A percentile compares a stretch with the other conserved stretches of the same genome.
Evolutionary conservation across 2,888 invertebrate species (phyloP).

Genomic region (Proisotoma minuta): DNA sequence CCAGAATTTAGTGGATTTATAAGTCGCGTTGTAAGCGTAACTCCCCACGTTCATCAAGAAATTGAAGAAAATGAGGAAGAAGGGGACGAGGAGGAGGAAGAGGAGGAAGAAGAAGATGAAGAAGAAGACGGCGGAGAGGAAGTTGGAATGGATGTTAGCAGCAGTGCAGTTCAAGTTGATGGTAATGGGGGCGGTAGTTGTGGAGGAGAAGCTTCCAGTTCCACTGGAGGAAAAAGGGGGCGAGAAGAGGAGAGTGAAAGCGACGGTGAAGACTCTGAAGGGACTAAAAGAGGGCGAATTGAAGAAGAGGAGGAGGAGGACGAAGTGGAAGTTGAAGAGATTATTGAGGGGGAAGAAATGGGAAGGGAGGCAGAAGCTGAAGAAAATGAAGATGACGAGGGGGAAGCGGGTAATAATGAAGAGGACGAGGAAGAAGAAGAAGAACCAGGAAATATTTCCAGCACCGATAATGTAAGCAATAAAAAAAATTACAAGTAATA

Average conservation of each 20-base stretch:
- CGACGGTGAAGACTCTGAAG: background rate
- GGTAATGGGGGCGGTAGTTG: background rate
- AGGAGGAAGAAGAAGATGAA: slow-evolving; percentile 30
- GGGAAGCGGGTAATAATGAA: slow-evolving; percentile 50
- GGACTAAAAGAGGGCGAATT: background rate
- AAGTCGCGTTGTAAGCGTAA: slow-evolving; percentile 8
- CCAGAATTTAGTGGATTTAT: too few relatives aligned
- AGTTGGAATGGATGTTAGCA: slow-evolving; percentile 3
- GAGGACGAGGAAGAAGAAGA: slow-evolving; percentile 30
- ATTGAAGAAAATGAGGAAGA: slow-evolving; percentile 31
- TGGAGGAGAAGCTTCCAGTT: background rate
- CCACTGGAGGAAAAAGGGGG: background rate
- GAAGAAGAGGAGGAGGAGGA: slow-evolving; percentile 54
- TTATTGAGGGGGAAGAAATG: slow-evolving; percentile 52
- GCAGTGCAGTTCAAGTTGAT: background rate
- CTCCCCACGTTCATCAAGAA: slow-evolving; percentile 6
- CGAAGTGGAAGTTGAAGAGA: slow-evolving; percentile 56
- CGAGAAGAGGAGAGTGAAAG: background rate
- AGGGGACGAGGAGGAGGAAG: slow-evolving; percentile 21
- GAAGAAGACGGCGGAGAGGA: slow-evolving; percentile 51
- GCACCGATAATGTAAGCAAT: too few relatives aligned
- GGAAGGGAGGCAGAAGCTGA: slow-evolving; percentile 51
- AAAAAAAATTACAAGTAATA: too few relatives aligned
- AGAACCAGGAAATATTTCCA: too few relatives aligned
- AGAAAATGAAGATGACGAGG: slow-evolving; percentile 58